Evolutionary conservation across 2,797 vertebrate genomes (phyloP).

Genomic region (Eulemur mongoz): DNA sequence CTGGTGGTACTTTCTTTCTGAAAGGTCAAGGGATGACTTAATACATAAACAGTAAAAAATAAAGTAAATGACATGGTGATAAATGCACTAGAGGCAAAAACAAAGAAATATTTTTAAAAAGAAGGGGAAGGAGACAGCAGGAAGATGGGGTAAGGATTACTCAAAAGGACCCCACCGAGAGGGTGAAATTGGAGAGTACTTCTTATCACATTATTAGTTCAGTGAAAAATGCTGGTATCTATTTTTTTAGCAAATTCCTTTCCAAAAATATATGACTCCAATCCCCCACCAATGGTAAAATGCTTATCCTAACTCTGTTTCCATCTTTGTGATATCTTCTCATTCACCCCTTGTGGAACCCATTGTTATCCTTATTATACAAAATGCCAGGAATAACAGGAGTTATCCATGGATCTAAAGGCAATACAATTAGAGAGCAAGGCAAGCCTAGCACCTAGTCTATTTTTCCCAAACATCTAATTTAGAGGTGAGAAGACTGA

Average conservation of each 20-base stretch:
- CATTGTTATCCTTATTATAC: not conserved
- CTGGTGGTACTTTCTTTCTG: not conserved
- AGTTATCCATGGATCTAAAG: not conserved
- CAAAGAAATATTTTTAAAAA: not conserved
- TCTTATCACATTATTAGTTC: not conserved
- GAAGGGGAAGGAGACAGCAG: not conserved
- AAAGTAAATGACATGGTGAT: not conserved
- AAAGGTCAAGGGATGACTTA: not conserved
- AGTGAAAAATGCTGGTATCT: not conserved
- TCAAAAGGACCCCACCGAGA: not conserved
- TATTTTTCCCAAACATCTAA: not conserved
- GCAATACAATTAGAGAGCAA: not conserved
- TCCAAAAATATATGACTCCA: not conserved
- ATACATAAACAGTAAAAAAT: not conserved
- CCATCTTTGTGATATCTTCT: not conserved
- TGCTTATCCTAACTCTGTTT: not conserved
- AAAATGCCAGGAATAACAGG: not conserved
- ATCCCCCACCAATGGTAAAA: not conserved
- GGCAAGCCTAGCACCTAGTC: not conserved
- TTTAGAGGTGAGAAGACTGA: not conserved
- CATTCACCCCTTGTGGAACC: not conserved
- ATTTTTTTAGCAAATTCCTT: conserved; percentile 3
- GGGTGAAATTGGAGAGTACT: not conserved
- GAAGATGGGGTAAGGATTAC: not conserved
- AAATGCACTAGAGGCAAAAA: not conserved